Evolutionary conservation across 1,140 invertebrate genomes (phyloP).

Genomic region (Diorhabda carinulata): DNA sequence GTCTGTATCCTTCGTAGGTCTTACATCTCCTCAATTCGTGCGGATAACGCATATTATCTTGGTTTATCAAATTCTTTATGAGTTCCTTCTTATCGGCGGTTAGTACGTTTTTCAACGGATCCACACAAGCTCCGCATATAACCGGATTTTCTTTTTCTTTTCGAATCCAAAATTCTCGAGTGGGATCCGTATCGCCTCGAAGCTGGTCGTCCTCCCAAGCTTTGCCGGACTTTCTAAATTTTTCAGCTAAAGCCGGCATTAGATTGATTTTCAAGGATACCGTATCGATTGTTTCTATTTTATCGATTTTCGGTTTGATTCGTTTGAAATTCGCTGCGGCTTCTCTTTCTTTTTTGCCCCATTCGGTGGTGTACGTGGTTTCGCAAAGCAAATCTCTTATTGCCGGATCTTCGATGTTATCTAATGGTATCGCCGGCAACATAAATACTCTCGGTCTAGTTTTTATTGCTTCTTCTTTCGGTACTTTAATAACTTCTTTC

Average conservation of each 20-base stretch:
- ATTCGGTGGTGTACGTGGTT: constrained; percentile 40
- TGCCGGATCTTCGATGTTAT: constrained; percentile 48
- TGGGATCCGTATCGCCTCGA: constrained; percentile 44
- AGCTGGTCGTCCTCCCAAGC: constrained; percentile 48
- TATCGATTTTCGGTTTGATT: constrained; percentile 18
- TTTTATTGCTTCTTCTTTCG: constrained; percentile 40
- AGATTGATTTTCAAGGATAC: constrained; percentile 24
- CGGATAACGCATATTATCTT: constrained; percentile 37
- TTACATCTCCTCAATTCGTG: constrained; percentile 33
- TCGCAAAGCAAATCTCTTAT: constrained; percentile 37
- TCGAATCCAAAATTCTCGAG: constrained; percentile 45
- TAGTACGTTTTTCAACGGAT: constrained; percentile 33
- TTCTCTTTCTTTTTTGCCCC: constrained; percentile 30
- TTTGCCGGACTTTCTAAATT: constrained; percentile 26
- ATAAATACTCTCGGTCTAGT: constrained; percentile 50
- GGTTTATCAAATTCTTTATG: constrained; percentile 38
- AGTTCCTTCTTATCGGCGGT: constrained; percentile 35
- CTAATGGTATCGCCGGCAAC: constrained; percentile 51
- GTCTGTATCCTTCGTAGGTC: constrained; percentile 40
- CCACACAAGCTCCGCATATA: constrained; percentile 34
- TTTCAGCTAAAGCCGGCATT: constrained; percentile 25
- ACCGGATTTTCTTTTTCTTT: constrained; percentile 29
- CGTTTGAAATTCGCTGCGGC: constrained; percentile 22
- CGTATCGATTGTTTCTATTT: constrained; percentile 19
- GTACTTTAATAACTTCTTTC: background rate